Conservation (phyloP, 2,113 vertebrate genomes). For the Phyllostomus hastatus region DNA sequence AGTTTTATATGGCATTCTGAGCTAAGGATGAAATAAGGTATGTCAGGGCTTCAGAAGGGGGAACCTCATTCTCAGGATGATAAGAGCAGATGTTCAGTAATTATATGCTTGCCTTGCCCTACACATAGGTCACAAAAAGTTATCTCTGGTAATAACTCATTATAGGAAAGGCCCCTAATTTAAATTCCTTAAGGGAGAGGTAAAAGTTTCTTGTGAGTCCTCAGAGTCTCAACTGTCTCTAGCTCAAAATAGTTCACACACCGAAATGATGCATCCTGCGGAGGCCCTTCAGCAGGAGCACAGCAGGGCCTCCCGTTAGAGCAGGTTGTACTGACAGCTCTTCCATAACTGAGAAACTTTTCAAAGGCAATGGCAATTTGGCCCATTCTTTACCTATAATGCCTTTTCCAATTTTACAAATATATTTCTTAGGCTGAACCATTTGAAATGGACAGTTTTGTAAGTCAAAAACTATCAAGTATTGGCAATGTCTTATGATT, state of each 20-base stretch:
- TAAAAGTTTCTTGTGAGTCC: background rate
- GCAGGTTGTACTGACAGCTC: background rate
- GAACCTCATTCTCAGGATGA: background rate
- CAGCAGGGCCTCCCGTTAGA: background rate
- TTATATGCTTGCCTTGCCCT: background rate
- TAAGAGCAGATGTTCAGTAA: background rate
- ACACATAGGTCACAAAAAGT: background rate
- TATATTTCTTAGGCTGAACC: background rate
- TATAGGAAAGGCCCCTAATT: background rate
- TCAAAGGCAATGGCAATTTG: background rate
- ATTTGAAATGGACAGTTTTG: background rate
- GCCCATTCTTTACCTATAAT: background rate
- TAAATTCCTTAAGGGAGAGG: background rate
- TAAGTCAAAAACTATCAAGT: background rate
- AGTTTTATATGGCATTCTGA: background rate
- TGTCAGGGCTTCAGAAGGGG: background rate
- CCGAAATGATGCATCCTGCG: too few relatives aligned
- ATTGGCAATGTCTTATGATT: background rate
- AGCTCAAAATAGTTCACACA: background rate
- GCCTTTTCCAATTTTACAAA: background rate
- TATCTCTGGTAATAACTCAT: background rate
- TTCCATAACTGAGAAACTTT: background rate
- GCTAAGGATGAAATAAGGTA: background rate
- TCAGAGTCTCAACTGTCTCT: background rate
- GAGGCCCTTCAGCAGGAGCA: background rate